A percentile compares a stretch with the other conserved stretches of the same genome.
phyloP scores from a whole-genome alignment of 2,797 vertebrate genomes.

The Malurus splendens region DNA sequence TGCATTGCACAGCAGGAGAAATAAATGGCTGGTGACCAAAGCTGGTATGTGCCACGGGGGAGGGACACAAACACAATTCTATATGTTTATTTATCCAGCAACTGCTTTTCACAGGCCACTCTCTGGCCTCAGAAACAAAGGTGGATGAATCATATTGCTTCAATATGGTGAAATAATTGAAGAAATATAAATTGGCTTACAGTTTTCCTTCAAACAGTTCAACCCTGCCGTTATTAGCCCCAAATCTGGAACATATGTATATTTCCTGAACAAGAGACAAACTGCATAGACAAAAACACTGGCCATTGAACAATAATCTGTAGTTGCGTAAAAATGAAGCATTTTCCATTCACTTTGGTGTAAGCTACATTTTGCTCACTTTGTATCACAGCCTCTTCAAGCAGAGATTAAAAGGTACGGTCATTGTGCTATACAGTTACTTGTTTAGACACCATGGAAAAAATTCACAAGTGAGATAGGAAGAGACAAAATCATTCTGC shows the following conservation, averaged over 20 bases:
- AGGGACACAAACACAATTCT: neutral
- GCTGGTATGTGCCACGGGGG: accelerated
- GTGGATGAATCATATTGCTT: neutral
- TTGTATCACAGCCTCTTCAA: neutral
- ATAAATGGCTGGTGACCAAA: neutral
- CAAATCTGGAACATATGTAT: neutral
- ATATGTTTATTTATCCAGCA: neutral
- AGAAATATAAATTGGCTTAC: neutral
- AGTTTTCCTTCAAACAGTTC: neutral
- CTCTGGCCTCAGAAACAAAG: neutral
- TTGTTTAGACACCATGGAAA: neutral
- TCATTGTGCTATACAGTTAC: neutral
- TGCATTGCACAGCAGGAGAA: neutral
- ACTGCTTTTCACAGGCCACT: neutral
- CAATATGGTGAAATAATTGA: neutral
- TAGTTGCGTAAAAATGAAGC: neutral
- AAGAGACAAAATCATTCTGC: neutral
- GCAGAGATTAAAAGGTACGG: neutral
- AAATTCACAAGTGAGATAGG: neutral
- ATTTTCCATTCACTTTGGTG: neutral
- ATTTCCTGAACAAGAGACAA: neutral
- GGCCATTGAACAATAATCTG: neutral
- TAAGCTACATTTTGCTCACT: neutral
- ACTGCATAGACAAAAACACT: neutral
- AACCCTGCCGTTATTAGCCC: neutral